A percentile compares a stretch with the other conserved stretches of the same genome.
phyloP scores from a whole-genome alignment of 2,113 vertebrate genomes.

The Pterocles gutturalis region DNA sequence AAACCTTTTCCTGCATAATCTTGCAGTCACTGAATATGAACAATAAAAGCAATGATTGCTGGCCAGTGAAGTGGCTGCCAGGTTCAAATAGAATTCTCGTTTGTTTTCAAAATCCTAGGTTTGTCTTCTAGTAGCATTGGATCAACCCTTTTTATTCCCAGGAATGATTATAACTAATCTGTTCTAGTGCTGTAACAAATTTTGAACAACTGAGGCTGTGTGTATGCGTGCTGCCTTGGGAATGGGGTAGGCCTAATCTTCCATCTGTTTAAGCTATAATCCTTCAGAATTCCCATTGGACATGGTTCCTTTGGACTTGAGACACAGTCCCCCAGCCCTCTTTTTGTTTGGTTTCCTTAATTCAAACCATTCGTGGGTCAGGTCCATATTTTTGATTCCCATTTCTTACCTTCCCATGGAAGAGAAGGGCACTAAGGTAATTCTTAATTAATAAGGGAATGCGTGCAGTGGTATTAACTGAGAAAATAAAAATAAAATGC shows the following conservation, averaged over 20 bases:
- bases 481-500: neutral
- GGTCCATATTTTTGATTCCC: neutral
- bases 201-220: neutral
- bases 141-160: neutral
- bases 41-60: neutral
- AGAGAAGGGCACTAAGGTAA: neutral
- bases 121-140: neutral
- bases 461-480: neutral
- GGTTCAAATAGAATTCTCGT: neutral
- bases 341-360: neutral
- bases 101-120: neutral
- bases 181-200: neutral
- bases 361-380: neutral
- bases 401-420: neutral
- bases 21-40: neutral
- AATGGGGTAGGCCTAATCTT: neutral
- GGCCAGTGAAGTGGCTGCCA: neutral
- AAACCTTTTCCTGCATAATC: neutral
- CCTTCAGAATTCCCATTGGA: neutral
- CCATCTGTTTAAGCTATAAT: neutral
- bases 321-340: too few relatives aligned
- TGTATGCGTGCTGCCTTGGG: neutral
- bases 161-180: neutral
- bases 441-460: neutral
- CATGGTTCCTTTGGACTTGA: neutral